phyloP scores from a whole-genome alignment of 2,797 vertebrate genomes.

The Esox masquinongy region DNA sequence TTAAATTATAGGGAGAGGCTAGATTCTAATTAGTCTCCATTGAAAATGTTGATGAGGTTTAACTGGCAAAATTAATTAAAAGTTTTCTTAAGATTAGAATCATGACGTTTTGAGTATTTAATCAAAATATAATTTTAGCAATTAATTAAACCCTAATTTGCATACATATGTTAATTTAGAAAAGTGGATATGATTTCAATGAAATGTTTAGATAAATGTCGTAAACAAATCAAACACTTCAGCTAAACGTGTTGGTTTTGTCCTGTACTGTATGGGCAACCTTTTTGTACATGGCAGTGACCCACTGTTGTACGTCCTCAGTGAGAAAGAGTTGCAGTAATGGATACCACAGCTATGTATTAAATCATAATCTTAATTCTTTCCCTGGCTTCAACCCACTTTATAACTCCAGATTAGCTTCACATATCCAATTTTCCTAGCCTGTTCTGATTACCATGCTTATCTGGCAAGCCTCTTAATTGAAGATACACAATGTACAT shows the following conservation, averaged over 20 bases:
- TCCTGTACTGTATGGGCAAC: not conserved
- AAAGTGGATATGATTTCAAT: slow-evolving; percentile 62
- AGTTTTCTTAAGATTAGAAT: slow-evolving; percentile 80
- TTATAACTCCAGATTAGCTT: slow-evolving; percentile 61
- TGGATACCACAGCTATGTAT: slow-evolving; percentile 35
- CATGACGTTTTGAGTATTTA: slow-evolving; percentile 81
- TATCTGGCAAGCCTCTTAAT: slow-evolving; percentile 65
- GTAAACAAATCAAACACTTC: slow-evolving; percentile 35
- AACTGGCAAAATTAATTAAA: slow-evolving; percentile 84
- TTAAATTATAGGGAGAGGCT: slow-evolving; percentile 65
- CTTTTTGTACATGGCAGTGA: slow-evolving; percentile 8
- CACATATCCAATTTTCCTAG: slow-evolving; percentile 56
- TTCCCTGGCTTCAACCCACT: slow-evolving; percentile 48
- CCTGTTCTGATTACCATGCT: slow-evolving; percentile 63
- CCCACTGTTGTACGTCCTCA: slow-evolving; percentile 26
- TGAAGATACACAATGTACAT: slow-evolving; percentile 63
- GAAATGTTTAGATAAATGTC: slow-evolving; percentile 57
- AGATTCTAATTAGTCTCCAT: slow-evolving; percentile 78
- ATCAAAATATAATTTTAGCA: slow-evolving; percentile 76
- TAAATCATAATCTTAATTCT: slow-evolving; percentile 67
- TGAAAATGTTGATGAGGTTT: slow-evolving; percentile 83
- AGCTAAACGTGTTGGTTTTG: slow-evolving; percentile 48
- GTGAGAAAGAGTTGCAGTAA: slow-evolving; percentile 35
- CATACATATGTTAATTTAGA: slow-evolving; percentile 77
- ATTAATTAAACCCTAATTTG: slow-evolving; percentile 78